Base-by-base conservation (phyloP, 23 tunicate genomes). In the Corella eumyota region DNA sequence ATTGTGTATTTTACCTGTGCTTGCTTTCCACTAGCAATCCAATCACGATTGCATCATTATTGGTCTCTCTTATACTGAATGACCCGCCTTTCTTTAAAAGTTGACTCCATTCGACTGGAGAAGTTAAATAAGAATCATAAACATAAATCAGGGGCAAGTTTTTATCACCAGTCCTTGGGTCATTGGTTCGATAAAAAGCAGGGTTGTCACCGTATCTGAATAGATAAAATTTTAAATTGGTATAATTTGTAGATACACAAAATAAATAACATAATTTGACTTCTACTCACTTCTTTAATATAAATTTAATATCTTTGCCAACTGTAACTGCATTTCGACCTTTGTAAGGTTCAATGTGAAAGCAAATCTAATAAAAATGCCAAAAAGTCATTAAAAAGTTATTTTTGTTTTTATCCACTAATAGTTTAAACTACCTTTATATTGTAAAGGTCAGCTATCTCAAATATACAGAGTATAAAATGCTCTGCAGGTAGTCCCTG, bases 331-430 rank as follows among this genome's bases (percentile, higher is more conserved):
- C 92, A 62, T 46, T 74, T 36, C 98, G 58, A 7, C 64, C 92
- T 25, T 64, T 31, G 44, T 91, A 91, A 20, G 98, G 92, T 65
- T 91, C 98, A 66, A 91, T 81, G 51, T 91, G 98, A 76, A 91
- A 81, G 30, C 85, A 85, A 34, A 85, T 67, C 94, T 85, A 26
- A 27, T 21, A 59, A 28, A 24, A 53, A 19, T 19, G 19, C 7
- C 22, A 53, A 19, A 7, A 53, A 7, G 21, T 20, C 21, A 53
- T 20, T 15, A 15, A 13, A 15, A 13, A 7, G 50, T 31, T 28
- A 31, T 60, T 25, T 60, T 13, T 13, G 13, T 44, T 44, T 44
- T 44, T 44, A 44, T 53, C 9, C 20, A 11, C 9, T n/a, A 53
- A 22, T 53, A 23, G 17, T 15, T 53, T 11, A 25, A 40, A 4